Conservation (phyloP, 2,888 invertebrate species). For the Eupsilia transversa region DNA sequence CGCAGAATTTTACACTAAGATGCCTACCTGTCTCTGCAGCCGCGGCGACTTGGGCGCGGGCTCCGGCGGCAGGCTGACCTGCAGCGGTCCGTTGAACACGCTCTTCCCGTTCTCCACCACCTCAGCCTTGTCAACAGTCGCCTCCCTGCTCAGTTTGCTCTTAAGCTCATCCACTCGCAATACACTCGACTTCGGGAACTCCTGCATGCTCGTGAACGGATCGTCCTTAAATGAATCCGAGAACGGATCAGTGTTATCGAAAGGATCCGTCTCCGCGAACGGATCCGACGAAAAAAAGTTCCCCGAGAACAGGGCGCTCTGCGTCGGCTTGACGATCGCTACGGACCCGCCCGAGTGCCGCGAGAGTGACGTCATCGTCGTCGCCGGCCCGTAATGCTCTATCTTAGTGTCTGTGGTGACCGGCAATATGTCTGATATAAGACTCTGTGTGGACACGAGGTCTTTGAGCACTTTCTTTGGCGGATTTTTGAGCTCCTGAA, state of each 20-base stretch:
- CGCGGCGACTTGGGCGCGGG: constrained; percentile 86
- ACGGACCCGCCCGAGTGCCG: constrained; percentile 89
- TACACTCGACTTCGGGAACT: constrained; percentile 80
- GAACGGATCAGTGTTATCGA: constrained; percentile 93
- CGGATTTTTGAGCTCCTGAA: constrained; percentile 98
- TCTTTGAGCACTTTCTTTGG: constrained; percentile 98
- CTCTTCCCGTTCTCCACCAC: constrained; percentile 76
- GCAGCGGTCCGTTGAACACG: constrained; percentile 92
- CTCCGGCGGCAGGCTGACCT: constrained; percentile 93
- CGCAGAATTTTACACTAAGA: background rate
- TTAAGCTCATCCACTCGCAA: constrained; percentile 77
- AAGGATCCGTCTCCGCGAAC: constrained; percentile 93
- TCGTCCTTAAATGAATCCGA: constrained; percentile 91
- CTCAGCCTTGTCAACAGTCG: constrained; percentile 68
- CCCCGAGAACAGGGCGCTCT: constrained; percentile 74
- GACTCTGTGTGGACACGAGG: constrained; percentile 90
- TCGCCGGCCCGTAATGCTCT: constrained; percentile 83
- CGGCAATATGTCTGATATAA: constrained; percentile 81
- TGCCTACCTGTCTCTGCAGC: constrained; percentile 83
- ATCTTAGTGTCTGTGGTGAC: constrained; percentile 78
- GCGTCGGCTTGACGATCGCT: constrained; percentile 81
- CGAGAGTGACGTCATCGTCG: constrained; percentile 87
- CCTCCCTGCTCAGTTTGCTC: constrained; percentile 74
- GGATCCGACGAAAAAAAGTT: constrained; percentile 90
- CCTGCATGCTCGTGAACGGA: constrained; percentile 90